Conservation (phyloP, 2,797 vertebrate species). For the Jordanella pulchra region DNA sequence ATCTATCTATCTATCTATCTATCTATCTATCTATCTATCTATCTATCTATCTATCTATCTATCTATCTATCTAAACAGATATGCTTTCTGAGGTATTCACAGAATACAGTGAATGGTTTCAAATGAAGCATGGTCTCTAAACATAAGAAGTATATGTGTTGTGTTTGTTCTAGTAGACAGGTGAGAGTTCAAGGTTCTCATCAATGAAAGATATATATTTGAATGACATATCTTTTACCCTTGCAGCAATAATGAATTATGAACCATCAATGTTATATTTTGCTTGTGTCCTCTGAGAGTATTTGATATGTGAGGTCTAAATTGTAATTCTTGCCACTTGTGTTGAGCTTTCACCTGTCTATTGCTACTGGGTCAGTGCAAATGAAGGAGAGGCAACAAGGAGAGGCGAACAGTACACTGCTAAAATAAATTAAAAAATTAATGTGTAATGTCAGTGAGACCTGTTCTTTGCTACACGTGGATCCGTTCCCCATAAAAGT, state of each 20-base stretch:
- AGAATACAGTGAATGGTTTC: conserved; percentile 83
- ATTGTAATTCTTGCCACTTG: conserved; percentile 50
- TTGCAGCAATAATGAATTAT: conserved; percentile 21
- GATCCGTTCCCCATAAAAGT: conserved; percentile 68
- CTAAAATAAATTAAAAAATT: conserved; percentile 48
- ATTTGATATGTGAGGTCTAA: conserved; percentile 44
- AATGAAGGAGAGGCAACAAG: conserved; percentile 76
- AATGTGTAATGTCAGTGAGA: conserved; percentile 66
- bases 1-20: too few species aligned
- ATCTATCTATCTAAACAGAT: conserved; percentile 53
- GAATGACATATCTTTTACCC: conserved; percentile 32
- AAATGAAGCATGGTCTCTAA: conserved; percentile 72
- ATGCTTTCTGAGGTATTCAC: conserved; percentile 83
- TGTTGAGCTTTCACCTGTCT: conserved; percentile 74
- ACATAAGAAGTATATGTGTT: conserved; percentile 58
- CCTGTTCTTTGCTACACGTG: conserved; percentile 80
- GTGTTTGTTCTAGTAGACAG: conserved; percentile 65
- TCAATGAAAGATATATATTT: conserved; percentile 33
- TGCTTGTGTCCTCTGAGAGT: conserved; percentile 37
- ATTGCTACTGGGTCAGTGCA: conserved; percentile 80
- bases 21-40: conserved; percentile 63
- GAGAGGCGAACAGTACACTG: conserved; percentile 67
- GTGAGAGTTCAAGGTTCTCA: conserved; percentile 59
- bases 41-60: conserved; percentile 58
- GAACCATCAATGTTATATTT: conserved; percentile 14